These are phyloP conservation scores for Pampus argenteus DNA, from an alignment of 2,797 vertebrate species.

Conservation along the genomic window DNA sequence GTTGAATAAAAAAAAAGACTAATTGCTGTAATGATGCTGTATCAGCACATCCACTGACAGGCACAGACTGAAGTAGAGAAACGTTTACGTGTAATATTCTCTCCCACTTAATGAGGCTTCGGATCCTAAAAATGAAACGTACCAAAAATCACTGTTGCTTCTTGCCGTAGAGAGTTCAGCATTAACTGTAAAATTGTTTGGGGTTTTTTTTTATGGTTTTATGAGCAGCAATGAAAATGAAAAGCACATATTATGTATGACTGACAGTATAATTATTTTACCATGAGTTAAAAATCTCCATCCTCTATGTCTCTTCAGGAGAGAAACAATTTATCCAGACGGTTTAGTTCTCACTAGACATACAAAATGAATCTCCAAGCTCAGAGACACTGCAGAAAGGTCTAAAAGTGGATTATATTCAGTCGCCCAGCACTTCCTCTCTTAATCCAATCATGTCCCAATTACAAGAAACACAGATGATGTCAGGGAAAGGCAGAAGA, in stretches of 20 bases:
- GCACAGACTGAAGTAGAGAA: slow-evolving; percentile 10
- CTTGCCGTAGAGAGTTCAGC: background rate
- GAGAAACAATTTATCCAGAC: slow-evolving; percentile 17
- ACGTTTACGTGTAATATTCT: background rate
- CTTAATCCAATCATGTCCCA: slow-evolving; percentile 78
- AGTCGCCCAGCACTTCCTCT: slow-evolving; percentile 65
- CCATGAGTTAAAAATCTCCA: slow-evolving; percentile 1
- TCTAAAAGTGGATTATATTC: slow-evolving; percentile 69
- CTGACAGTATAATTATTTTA: slow-evolving; percentile 20
- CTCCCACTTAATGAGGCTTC: background rate
- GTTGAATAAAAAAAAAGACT: background rate
- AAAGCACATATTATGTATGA: slow-evolving; percentile 8
- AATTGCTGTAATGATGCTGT: slow-evolving; percentile 30
- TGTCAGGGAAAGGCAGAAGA: slow-evolving; percentile 53
- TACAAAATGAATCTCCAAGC: slow-evolving; percentile 47
- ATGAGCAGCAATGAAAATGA: background rate
- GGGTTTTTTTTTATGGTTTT: background rate
- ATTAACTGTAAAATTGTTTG: background rate
- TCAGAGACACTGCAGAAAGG: slow-evolving; percentile 49
- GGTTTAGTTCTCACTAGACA: slow-evolving; percentile 28
- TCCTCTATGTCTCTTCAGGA: slow-evolving; percentile 28
- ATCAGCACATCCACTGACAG: slow-evolving; percentile 20
- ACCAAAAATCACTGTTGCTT: background rate
- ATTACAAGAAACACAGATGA: slow-evolving; percentile 72
- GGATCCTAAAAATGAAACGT: background rate